Evolutionary conservation across 2,888 invertebrate genomes (phyloP), one percentile per base, ranked within the genome.

Genomic region (Dynastes maya): DNA sequence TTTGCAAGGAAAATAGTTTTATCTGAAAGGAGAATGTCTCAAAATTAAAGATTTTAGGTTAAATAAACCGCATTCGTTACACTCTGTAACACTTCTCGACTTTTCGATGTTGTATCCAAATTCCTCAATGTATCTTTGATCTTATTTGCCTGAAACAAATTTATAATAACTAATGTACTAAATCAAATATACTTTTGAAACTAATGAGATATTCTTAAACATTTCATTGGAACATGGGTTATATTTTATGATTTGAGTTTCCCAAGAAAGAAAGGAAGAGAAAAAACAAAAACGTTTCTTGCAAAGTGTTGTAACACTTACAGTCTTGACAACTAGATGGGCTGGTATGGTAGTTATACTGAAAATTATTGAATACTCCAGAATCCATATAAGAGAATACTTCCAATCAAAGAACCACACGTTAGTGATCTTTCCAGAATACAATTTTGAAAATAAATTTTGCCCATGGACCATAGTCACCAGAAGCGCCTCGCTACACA

Each of bases 131-230:
- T 64, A 32, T 32, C 37, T 29, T 78, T 78, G 11, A 78, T 63
- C 51, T 78, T 72, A 53, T 72, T 55, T 51, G 63, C 78, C 78
- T 78, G 61, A 13, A 78, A 71, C 9, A 22, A 67, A 37, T 45
- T 2, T n/a, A n/a, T 3, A 55, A 16, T 3, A 22, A 22, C 22
- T 22, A 22, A 22, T 22, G 22, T 22, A 22, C 22, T 22, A 22
- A 22, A 22, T 22, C 22, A 22, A 22, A 22, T 22, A 22, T 22
- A 22, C 22, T 22, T 22, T 22, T 22, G 22, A 22, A 22, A 22
- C 22, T 22, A 22, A 22, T 22, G 22, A 22, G 22, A 22, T 22
- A 22, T 22, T 22, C 22, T 22, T 22, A 22, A 22, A 22, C 22
- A 22, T 22, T 22, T 22, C 22, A 22, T 22, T 22, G 22, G 22